Base-by-base conservation (phyloP, 2,797 vertebrate genomes). In the Loriculus beryllinus region DNA sequence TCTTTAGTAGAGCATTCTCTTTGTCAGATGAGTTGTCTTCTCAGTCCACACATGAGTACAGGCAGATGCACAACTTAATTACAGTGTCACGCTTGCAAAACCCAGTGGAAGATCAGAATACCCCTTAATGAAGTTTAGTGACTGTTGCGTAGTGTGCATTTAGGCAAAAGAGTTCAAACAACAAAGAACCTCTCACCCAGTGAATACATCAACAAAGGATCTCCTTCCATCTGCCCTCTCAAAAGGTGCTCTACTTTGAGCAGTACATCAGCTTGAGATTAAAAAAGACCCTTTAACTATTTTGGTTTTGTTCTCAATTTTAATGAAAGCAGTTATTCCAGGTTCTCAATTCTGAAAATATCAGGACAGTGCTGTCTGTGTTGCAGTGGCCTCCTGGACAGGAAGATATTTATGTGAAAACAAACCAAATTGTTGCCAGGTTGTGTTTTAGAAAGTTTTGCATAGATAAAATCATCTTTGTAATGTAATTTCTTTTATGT, bases 391-490 rank as follows among this genome's bases (percentile, higher is more conserved):
- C 47, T 75, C 6, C 17, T 88, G 39, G 7, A 47, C 48, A 39
- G 39, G 51, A 86, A 76, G 11, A 40, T 29, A 3, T 62, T 52
- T n/a, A 3, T 42, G 21, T 49, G 45, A 42, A 65, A 93, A 29
- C n/a, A 82, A 65, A 54, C 33, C 5, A 35, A 16, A 35, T 43
- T 47, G 25, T 74, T 77, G 42, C 15, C 33, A 35, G 5, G 6
- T 52, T 74, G 29, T 77, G 31, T 74, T 91, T 74, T 40, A 72
- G 63, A 77, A 80, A 91, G 47, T 28, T 70, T 92, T 35, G 10
- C 31, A 33, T 47, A 86, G 47, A 22, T 77, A 25, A 76, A 79
- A 76, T 77, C 5, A 1, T 74, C 63, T 88, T 76, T 21, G 45
- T 57, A 71, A 10, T 70, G 31, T 37, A 0, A 3, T 20, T 52